A percentile compares a stretch with the other conserved stretches of the same genome.
Evolutionary conservation across 2,888 invertebrate genomes (phyloP).

Genomic region (Rhyacophila evoluta): DNA sequence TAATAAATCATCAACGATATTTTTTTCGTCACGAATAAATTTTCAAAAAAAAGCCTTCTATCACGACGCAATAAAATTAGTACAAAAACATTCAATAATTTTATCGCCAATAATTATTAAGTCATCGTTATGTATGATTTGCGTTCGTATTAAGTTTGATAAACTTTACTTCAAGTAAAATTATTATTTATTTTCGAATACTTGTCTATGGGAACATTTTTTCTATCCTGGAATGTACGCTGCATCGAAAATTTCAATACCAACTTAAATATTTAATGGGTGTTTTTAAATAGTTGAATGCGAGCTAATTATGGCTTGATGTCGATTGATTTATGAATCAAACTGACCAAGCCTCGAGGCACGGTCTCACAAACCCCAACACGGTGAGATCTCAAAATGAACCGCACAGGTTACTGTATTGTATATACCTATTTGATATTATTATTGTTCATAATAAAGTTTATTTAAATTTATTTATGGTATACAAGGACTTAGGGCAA

Average conservation of each 20-base stretch:
- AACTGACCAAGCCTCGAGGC: slow-evolving; percentile 50
- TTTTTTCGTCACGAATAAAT: no score
- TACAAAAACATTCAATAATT: no score
- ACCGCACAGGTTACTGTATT: background rate
- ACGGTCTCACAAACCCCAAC: background rate
- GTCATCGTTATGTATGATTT: no score
- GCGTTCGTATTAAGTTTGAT: no score
- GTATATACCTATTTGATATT: background rate
- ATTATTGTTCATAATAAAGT: no score
- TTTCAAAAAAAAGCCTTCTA: no score
- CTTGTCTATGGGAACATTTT: slow-evolving; percentile 3
- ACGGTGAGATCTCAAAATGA: background rate
- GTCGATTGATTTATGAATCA: slow-evolving; percentile 55
- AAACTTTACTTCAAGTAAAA: no score
- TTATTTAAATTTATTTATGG: no score
- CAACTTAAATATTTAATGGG: slow-evolving; percentile 50
- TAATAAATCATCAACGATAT: no score
- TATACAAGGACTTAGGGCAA: no score
- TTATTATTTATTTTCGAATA: background rate
- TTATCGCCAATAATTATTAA: no score
- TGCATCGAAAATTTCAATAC: slow-evolving; percentile 7
- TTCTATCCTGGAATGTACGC: background rate
- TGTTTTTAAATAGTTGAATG: slow-evolving; percentile 54
- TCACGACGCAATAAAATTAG: no score
- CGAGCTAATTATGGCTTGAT: slow-evolving; percentile 54